A percentile compares a stretch with the other conserved stretches of the same genome.
Evolutionary conservation across 2,888 invertebrate species (phyloP).

Genomic region (Brachynemurus nebulosus): DNA sequence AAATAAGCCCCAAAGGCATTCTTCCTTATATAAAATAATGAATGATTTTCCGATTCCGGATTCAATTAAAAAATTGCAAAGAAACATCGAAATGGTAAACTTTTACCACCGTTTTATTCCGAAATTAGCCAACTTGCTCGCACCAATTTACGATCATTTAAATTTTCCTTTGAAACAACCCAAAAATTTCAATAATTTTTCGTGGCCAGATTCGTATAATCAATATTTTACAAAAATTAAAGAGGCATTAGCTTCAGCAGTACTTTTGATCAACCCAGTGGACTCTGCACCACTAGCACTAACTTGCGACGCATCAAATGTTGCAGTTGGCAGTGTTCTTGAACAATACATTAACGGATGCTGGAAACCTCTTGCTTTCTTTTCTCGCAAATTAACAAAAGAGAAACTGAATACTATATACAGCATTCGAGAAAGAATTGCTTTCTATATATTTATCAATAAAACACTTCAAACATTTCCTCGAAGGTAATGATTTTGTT

Average conservation of each 20-base stretch:
- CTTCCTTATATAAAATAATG: neutral
- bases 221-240: too few species aligned
- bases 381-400: neutral
- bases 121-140: neutral
- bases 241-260: too few species aligned
- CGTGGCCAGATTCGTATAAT: too few species aligned
- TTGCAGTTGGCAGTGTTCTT: neutral
- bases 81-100: neutral
- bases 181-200: neutral
- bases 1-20: neutral
- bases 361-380: slow-evolving; percentile 2
- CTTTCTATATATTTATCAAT: neutral
- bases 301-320: neutral
- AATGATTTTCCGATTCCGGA: neutral
- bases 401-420: too few species aligned
- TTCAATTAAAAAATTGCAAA: neutral
- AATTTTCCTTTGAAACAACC: neutral
- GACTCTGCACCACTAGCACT: neutral
- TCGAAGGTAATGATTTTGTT: neutral
- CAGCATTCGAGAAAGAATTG: neutral
- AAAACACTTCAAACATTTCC: too few species aligned
- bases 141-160: neutral
- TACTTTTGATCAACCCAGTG: neutral
- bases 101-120: neutral
- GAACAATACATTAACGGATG: neutral